These are phyloP conservation scores for Nylanderia fulva DNA, from an alignment of 1,140 invertebrate species.

Conservation along the genomic window DNA sequence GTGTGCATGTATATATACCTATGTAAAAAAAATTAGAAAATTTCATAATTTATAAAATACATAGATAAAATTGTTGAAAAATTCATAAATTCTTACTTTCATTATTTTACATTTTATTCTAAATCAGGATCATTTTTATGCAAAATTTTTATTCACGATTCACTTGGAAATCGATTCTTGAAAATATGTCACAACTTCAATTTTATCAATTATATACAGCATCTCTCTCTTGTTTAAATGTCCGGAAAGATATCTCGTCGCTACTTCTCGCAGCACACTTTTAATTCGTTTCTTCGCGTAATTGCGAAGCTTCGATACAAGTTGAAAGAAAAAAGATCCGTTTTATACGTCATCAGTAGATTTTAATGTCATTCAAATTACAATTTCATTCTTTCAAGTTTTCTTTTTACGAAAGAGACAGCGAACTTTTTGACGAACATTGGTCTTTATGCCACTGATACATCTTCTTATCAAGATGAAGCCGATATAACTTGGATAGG, in stretches of 20 bases:
- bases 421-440: conserved; percentile 18
- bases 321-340: background rate
- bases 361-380: conserved; percentile 45
- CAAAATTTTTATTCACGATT: background rate
- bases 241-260: background rate
- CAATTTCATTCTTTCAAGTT: background rate
- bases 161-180: background rate
- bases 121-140: background rate
- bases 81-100: background rate
- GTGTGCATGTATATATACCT: no score
- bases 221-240: conserved; percentile 3
- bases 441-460: conserved; percentile 22
- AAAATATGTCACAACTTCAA: background rate
- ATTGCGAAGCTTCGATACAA: conserved; percentile 19
- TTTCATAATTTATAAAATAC: background rate
- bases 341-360: conserved; percentile 9
- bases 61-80: background rate
- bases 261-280: background rate
- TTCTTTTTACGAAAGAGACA: background rate
- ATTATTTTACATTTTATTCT: background rate
- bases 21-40: background rate
- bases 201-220: background rate
- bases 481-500: conserved; percentile 4
- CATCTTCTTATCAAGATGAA: conserved; percentile 34
- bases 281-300: conserved; percentile 14